phyloP scores from a whole-genome alignment of 2,113 vertebrate species.

The Desmodus rotundus region DNA sequence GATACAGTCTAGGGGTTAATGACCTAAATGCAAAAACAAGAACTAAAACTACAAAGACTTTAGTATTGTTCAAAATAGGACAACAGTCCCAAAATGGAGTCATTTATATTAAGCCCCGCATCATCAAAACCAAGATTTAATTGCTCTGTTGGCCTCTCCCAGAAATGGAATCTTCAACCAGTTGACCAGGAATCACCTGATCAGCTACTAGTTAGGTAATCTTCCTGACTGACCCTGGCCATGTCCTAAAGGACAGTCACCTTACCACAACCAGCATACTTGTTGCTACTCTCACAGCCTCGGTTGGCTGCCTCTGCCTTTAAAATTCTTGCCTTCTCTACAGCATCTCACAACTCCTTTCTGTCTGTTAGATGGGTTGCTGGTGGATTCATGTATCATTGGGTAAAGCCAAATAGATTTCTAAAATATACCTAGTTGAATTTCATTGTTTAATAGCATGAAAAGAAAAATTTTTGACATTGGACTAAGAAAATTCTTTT shows the following conservation, averaged over 20 bases:
- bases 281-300: neutral
- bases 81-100: neutral
- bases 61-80: neutral
- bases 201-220: neutral
- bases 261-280: neutral
- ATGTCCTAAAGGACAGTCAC: neutral
- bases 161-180: neutral
- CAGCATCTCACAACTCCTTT: neutral
- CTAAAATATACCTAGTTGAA: neutral
- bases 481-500: neutral
- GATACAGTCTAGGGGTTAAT: neutral
- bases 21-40: neutral
- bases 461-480: neutral
- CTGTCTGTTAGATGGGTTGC: neutral
- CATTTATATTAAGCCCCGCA: neutral
- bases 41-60: neutral
- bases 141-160: neutral
- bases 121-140: neutral
- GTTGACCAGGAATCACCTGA: neutral
- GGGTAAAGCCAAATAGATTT: neutral
- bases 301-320: neutral
- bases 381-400: neutral
- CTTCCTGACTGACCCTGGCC: neutral
- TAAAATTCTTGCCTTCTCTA: neutral
- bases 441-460: neutral